Base-by-base conservation (phyloP, 2,888 invertebrate species). In the Melanchra persicariae region DNA sequence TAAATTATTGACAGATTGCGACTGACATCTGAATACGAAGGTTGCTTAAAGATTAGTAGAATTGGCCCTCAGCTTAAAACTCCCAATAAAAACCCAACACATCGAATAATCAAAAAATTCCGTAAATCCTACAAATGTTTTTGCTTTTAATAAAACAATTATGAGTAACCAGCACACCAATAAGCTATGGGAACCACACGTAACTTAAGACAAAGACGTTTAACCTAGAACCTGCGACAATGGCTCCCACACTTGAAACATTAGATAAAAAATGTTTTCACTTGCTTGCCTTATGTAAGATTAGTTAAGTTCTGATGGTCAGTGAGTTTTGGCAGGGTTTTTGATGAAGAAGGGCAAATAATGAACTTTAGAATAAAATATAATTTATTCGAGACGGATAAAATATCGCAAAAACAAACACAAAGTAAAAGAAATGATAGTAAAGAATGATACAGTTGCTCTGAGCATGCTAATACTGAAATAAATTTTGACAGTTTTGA, bases 171-270 rank as follows among this genome's bases (percentile, higher is more conserved):
- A 62, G 69, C 63, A 81, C 86, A 83, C 82, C 89, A 83, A 88
- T 92, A 91, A 84, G 87, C 82, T 90, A 89, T 93, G 93, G 87
- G 93, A 92, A 91, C 55, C 26, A 54, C 60, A 49, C 80, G 85
- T 78, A 80, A 77, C 77, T 24, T 59, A 34, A 79, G 83, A 93
- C 93, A 94, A 93, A 90, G 88, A 63, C 60, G 45, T 70, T 72
- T 91, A 93, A 94, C 95, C 95, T 95, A 95, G 94, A 95, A 93
- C 91, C 85, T 75, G 47, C 65, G 58, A 87, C 87, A 87, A 88
- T 88, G 52, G 87, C 87, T 95, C 95, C 90, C 95, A 95, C 95
- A 94, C 94, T 94, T 94, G 94, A 91, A 85, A 87, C 59, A 55
- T 87, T 88, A 91, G 89, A 91, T 92, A 90, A 89, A n/a, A 82